These are phyloP conservation scores for Danio albolineatus DNA, from an alignment of 2,797 vertebrate species.

Conservation along the genomic window DNA sequence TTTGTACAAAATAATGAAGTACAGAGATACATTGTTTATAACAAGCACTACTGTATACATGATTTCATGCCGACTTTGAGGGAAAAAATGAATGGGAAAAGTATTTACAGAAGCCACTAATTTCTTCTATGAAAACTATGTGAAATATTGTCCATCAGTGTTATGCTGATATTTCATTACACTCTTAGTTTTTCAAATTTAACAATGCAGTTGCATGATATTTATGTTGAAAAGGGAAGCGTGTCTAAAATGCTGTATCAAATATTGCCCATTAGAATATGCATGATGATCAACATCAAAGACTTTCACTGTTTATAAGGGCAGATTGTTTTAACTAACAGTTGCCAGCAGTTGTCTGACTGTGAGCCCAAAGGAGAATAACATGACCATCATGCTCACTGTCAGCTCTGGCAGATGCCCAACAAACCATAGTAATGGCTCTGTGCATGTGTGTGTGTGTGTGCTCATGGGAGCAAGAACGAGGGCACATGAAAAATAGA, in stretches of 20 bases:
- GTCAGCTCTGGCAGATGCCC: constrained; percentile 71
- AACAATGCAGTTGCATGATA: neutral
- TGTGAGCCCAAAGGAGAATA: constrained; percentile 67
- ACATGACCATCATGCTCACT: constrained; percentile 68
- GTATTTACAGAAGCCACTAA: neutral
- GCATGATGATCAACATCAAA: constrained; percentile 35
- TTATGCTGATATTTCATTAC: neutral
- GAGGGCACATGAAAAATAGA: constrained; percentile 19
- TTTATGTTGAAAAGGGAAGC: neutral
- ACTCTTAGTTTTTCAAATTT: neutral
- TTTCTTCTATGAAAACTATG: constrained; percentile 5
- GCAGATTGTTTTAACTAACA: constrained; percentile 46
- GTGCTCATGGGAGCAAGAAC: constrained; percentile 38
- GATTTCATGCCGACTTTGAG: no score
- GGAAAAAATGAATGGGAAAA: neutral
- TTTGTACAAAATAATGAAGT: no score
- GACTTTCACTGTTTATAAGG: constrained; percentile 41
- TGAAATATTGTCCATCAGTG: neutral
- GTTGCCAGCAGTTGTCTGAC: constrained; percentile 65
- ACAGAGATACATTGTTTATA: no score
- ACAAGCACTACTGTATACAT: no score
- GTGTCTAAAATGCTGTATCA: neutral
- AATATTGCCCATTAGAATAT: neutral
- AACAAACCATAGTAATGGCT: constrained; percentile 50
- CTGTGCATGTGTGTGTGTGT: constrained; percentile 61